Evolutionary conservation across 2,113 vertebrate genomes (phyloP), one percentile per base, ranked within the genome.

Genomic region (Sturnus vulgaris): DNA sequence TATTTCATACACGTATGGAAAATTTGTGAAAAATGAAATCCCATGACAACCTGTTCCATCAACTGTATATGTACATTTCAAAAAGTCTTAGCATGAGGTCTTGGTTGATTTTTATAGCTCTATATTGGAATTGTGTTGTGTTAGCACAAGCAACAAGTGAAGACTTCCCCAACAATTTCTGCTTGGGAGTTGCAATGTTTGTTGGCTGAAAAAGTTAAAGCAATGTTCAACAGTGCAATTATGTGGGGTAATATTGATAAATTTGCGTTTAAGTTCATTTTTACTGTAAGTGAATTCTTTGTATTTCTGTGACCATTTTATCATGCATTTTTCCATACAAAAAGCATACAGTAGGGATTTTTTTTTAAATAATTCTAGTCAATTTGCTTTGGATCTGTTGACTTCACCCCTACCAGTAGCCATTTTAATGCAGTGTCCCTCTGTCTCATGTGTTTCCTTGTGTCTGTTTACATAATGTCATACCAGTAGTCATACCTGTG

Each of bases 311-410:
- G 23, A 86, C 11, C 20, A 79, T 86, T 84, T 82, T 59, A 46
- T 80, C 50, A 35, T 68, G 46, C 14, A 4, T 86, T 75, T 85
- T 88, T 85, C 33, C 49, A 64, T 78, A 56, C 11, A 37, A 37
- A 50, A 95, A 97, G 92, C 92, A 92, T 97, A 92, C 75, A 81
- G 92, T 94, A 96, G 59, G 30, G 68, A 31, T 25, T 66, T 50
- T 39, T 88, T 69, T 35, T 39, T 5, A 9, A 75, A 49, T 25
- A 73, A 49, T 46, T 79, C 8, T 71, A 35, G 25, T 52, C n/a
- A 39, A 7, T 85, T 92, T 83, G n/a, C 31, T 87, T 86, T 93
- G 46, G 5, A 22, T 71, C n/a, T 76, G 46, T 79, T 90, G 57
- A 37, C 55, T 82, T 88, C 28, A 42, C 5, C 84, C 63, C 35